Percentiles rank a stretch among this genome's conserved stretches.
Conservation (phyloP, 2,888 invertebrate species). For the Ophion ventricosus region DNA sequence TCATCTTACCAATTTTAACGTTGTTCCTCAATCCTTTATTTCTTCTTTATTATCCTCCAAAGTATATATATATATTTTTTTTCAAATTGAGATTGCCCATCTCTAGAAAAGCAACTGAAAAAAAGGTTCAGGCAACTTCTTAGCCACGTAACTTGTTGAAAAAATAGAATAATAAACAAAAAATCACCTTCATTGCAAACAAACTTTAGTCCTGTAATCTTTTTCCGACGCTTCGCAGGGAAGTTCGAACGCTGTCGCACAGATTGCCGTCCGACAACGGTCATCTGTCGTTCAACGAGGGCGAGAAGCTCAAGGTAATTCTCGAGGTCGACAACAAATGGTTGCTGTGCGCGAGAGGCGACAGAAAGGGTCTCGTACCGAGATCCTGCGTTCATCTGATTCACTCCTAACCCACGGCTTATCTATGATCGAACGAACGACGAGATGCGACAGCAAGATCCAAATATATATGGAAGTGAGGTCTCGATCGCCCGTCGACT, state of each 20-base stretch:
- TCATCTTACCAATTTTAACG: too few relatives aligned
- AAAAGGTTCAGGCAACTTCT: too few relatives aligned
- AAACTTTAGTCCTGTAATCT: background rate
- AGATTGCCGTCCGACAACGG: slow-evolving; percentile 91
- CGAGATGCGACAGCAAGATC: slow-evolving; percentile 31
- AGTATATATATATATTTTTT: too few relatives aligned
- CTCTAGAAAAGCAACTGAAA: too few relatives aligned
- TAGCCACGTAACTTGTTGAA: too few relatives aligned
- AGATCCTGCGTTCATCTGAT: slow-evolving; percentile 86
- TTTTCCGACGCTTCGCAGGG: slow-evolving; percentile 82
- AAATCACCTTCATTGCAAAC: background rate
- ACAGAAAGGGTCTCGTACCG: slow-evolving; percentile 91
- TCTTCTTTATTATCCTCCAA: too few relatives aligned
- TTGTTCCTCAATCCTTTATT: too few relatives aligned
- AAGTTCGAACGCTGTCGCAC: slow-evolving; percentile 90
- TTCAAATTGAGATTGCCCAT: too few relatives aligned
- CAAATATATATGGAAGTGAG: slow-evolving; percentile 53
- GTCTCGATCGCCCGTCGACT: slow-evolving; percentile 31
- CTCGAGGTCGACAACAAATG: slow-evolving; percentile 91
- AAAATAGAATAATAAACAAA: too few relatives aligned
- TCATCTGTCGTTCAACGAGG: slow-evolving; percentile 91
- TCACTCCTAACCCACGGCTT: slow-evolving; percentile 78
- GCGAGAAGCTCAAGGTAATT: slow-evolving; percentile 89
- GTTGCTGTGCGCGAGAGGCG: slow-evolving; percentile 90
- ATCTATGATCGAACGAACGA: slow-evolving; percentile 52